Evolutionary conservation across 2,888 invertebrate genomes (phyloP), one percentile per base, ranked within the genome.

Genomic region (Biston stratarius): DNA sequence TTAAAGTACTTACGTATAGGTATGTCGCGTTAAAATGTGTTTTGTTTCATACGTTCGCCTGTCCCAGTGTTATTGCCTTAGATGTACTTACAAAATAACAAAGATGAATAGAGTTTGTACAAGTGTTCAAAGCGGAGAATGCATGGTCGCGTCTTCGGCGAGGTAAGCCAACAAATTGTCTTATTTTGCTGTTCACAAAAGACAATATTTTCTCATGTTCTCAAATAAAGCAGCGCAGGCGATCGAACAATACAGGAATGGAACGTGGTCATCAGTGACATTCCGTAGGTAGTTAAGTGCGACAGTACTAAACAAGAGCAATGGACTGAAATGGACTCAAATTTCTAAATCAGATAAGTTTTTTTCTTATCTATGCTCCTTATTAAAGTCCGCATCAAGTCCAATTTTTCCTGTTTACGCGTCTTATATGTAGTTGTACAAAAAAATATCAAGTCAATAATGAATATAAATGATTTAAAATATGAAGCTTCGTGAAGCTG

Each of bases 41-140:
- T 24, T 24, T 8, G 42, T 42, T 24, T 33, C 24, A 34, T 59
- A 44, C 47, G 45, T 59, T 53, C 14, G 60, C 38, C 24, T 15
- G 61, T 61, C 44, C 42, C 55, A 67, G 63, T 63, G 59, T 67
- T 59, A 63, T 67, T 59, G 62, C 62, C 59, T 59, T 59, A 42
- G 51, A 55, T 15, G 58, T 48, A 61, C 24, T 24, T 24, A 24
- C 61, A 67, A 62, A 67, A 63, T 40, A 68, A 68, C 56, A 63
- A 59, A 44, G 62, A 63, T 49, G 67, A 64, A 42, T 63, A 63
- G 24, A 58, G 67, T 67, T 67, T 68, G 67, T 61, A 56, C 67
- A 63, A 68, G 67, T 63, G 60, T 68, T 51, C 34, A 45, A 51
- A 59, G 38, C 58, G 14, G 44, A 49, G 67, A 56, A 67, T 67